phyloP scores from a whole-genome alignment of 2,797 vertebrate species.

The Syngnathus acus region DNA sequence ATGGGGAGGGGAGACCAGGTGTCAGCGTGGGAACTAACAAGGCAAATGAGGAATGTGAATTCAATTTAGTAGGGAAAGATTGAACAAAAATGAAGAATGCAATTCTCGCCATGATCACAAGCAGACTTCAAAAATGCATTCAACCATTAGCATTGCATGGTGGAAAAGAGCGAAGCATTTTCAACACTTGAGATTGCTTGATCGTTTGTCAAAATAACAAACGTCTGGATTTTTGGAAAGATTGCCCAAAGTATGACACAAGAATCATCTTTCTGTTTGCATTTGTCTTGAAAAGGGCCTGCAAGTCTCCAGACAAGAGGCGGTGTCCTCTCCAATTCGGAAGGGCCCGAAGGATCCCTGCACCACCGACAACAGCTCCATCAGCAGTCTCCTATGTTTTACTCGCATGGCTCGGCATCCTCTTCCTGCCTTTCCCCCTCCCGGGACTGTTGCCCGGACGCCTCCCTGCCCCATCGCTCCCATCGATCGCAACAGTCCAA shows the following conservation, averaged over 20 bases:
- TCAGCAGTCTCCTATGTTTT: conserved; percentile 63
- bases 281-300: conserved; percentile 34
- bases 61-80: background rate
- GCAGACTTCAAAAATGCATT: too few relatives aligned
- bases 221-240: too few relatives aligned
- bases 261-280: background rate
- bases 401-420: conserved; percentile 58
- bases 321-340: conserved; percentile 40
- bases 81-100: background rate
- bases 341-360: conserved; percentile 52
- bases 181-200: too few relatives aligned
- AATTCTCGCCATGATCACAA: too few relatives aligned
- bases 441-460: conserved; percentile 59
- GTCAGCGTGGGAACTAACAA: conserved; percentile 23
- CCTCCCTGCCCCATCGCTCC: conserved; percentile 55
- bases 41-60: conserved; percentile 16
- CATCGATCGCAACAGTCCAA: conserved; percentile 79
- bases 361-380: conserved; percentile 64
- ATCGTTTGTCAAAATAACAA: too few relatives aligned
- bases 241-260: too few relatives aligned
- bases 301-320: conserved; percentile 57
- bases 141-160: too few relatives aligned
- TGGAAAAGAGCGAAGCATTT: too few relatives aligned
- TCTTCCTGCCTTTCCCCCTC: conserved; percentile 51
- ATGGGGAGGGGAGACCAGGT: conserved; percentile 22